Base-by-base conservation (phyloP, 1,140 invertebrate species). In the Diorhabda carinulata region DNA sequence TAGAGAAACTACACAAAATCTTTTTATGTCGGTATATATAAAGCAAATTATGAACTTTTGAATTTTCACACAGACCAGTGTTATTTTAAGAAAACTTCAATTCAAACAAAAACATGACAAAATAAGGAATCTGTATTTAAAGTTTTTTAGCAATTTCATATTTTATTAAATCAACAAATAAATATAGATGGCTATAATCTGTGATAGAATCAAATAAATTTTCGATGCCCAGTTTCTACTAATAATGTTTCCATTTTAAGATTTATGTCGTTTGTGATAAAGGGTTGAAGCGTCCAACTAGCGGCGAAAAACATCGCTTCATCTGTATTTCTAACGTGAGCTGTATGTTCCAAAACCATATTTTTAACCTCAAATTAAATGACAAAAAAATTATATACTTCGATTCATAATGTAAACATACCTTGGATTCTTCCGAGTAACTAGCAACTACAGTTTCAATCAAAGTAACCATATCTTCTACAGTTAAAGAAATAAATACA, bases 341-440 rank as follows among this genome's bases (percentile, higher is more conserved):
- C 74, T 61, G 80, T 78, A 74, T 81, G 79, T 72, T 80, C 78
- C 43, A 78, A 66, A 61, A 81, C 70, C 60, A 70, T 74, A 67
- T 75, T n/a, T 68, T 81, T 81, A 6, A 71, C 68, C 79, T 80
- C 67, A 62, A 79, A 78, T 44, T 57, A n/a, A 66, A 43, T 63
- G 61, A 57, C 10, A 57, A 52, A 59, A 60, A 25, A 5, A 61
- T 9, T 4, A 61, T 40, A 25, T 61, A 9, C 9, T 47, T 61
- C 9, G 5, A 60, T 44, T 8, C 41, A 25, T 41, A 68, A 47
- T 6, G 10, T 52, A 4, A 41, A 68, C 25, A 56, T 71, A 81
- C 78, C 68, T 77, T 68, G 64, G 79, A 76, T 75, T 80, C 80
- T 41, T 68, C 66, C 42, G 60, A 64, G 69, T 81, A 81, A 10